Conservation (phyloP, 2,113 vertebrate genomes). For the Sylvilagus bachmani region DNA sequence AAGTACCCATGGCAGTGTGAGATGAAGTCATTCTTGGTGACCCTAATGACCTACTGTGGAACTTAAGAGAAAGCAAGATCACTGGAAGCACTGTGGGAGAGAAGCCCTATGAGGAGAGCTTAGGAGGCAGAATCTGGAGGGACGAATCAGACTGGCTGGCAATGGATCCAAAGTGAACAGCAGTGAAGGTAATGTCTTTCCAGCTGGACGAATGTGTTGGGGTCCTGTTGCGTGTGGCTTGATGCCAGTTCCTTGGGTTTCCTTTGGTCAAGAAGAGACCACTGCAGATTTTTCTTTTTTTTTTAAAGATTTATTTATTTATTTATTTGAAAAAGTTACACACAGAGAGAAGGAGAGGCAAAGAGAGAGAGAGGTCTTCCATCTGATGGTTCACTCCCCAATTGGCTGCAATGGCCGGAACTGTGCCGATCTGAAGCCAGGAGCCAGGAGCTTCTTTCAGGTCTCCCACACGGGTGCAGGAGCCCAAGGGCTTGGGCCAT, state of each 20-base stretch:
- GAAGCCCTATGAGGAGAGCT: background rate
- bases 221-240: background rate
- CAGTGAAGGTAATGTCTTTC: background rate
- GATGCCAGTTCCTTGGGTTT: background rate
- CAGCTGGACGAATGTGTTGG: background rate
- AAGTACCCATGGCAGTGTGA: background rate
- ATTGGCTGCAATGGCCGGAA: no score
- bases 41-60: background rate
- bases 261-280: background rate
- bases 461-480: no score
- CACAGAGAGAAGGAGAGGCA: no score
- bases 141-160: background rate
- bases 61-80: background rate
- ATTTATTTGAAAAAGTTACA: no score
- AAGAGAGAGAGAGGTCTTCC: no score
- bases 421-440: no score
- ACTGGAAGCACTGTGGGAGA: background rate
- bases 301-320: no score
- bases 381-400: no score
- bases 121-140: background rate
- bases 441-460: no score
- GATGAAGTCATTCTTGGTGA: background rate
- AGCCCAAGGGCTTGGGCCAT: no score
- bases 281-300: background rate
- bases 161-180: background rate